Evolutionary conservation across 2,888 invertebrate genomes (phyloP).

Genomic region (Deroplatys truncata): DNA sequence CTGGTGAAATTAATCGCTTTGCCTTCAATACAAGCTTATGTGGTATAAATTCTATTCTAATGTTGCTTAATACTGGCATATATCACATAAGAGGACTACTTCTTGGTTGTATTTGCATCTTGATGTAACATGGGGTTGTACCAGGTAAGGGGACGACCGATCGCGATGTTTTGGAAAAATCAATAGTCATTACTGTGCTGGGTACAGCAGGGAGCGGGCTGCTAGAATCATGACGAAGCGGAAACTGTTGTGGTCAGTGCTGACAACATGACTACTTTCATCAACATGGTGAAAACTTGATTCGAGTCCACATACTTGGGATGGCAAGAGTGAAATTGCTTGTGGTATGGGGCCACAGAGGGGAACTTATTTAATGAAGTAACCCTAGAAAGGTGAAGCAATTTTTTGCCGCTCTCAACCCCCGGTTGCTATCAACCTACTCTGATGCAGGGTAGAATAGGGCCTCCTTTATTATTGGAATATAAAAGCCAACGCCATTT

Average conservation of each 20-base stretch:
- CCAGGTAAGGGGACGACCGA: not conserved
- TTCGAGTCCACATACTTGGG: not conserved
- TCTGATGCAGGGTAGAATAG: not conserved
- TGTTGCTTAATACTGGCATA: too few relatives aligned
- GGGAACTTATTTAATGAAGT: not conserved
- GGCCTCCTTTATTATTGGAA: not conserved
- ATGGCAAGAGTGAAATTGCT: not conserved
- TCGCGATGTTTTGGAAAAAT: slow-evolving; percentile 19
- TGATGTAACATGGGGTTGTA: not conserved
- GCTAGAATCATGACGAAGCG: not conserved
- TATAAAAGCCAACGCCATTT: not conserved
- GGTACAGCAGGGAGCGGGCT: not conserved
- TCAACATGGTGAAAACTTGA: not conserved
- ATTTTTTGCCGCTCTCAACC: not conserved
- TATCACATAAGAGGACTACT: not conserved
- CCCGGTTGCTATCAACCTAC: not conserved
- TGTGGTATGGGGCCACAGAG: not conserved
- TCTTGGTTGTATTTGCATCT: not conserved
- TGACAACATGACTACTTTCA: slow-evolving; percentile 4
- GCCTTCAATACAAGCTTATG: too few relatives aligned
- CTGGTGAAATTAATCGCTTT: too few relatives aligned
- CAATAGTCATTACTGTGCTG: slow-evolving; percentile 25
- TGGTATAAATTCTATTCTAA: too few relatives aligned
- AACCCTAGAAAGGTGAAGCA: not conserved
- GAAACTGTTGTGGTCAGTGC: not conserved